Evolutionary conservation across 2,888 invertebrate genomes (phyloP).

Genomic region (Seira ritae): DNA sequence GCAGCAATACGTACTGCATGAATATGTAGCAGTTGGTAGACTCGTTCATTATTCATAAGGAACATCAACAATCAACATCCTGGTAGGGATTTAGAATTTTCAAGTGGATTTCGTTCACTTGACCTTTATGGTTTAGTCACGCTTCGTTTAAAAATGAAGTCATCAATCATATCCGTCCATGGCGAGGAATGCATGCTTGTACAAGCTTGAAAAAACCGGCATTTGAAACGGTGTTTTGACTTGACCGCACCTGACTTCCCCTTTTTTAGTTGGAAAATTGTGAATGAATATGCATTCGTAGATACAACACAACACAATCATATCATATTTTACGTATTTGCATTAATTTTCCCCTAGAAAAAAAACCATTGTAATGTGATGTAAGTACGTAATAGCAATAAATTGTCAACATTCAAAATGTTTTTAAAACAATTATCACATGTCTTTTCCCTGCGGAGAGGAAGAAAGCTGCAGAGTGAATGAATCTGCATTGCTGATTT

Average conservation of each 20-base stretch:
- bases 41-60: no score
- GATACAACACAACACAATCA: slow-evolving; percentile 36
- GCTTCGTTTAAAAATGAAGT: slow-evolving; percentile 39
- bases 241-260: slow-evolving; percentile 58
- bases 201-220: neutral
- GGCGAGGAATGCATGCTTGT: neutral
- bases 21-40: no score
- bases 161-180: slow-evolving; percentile 46
- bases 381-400: slow-evolving; percentile 3
- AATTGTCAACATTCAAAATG: slow-evolving; percentile 14
- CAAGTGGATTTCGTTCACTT: neutral
- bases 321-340: slow-evolving; percentile 19
- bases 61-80: neutral
- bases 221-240: slow-evolving; percentile 58
- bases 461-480: neutral
- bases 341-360: neutral
- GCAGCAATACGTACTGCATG: no score
- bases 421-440: slow-evolving; percentile 10
- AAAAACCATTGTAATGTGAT: neutral
- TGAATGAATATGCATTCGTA: slow-evolving; percentile 17
- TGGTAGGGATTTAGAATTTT: neutral
- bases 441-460: neutral
- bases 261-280: slow-evolving; percentile 17
- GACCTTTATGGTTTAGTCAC: slow-evolving; percentile 9
- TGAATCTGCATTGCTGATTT: no score